A percentile compares a stretch with the other conserved stretches of the same genome.
These are phyloP conservation scores for Malurus cyaneus DNA, from an alignment of 2,113 vertebrate genomes.

Conservation along the genomic window DNA sequence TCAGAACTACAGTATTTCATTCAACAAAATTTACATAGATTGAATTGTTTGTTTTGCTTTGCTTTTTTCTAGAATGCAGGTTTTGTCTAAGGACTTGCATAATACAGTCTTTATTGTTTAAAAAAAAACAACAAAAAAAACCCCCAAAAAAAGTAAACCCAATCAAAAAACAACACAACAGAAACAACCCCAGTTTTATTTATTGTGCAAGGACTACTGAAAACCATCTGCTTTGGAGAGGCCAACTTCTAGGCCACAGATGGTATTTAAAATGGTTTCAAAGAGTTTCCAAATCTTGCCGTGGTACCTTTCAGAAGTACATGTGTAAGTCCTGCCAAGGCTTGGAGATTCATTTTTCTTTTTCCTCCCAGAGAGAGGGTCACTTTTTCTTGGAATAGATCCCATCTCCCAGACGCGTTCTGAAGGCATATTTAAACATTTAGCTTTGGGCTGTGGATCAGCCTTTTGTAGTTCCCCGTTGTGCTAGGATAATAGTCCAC, in stretches of 20 bases:
- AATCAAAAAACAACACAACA: background rate
- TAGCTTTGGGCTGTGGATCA: background rate
- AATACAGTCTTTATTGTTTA: background rate
- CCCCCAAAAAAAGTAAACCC: background rate
- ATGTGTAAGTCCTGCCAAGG: background rate
- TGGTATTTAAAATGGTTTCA: background rate
- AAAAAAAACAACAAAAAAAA: background rate
- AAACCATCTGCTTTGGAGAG: background rate
- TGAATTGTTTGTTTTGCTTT: background rate
- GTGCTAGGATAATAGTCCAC: background rate
- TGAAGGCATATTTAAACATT: constrained; percentile 15
- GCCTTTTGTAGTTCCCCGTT: background rate
- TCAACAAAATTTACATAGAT: background rate
- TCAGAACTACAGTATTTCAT: background rate
- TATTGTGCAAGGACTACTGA: background rate
- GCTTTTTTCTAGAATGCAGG: background rate
- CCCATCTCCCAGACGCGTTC: background rate
- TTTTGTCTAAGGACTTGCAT: background rate
- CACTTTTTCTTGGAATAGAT: constrained; percentile 25
- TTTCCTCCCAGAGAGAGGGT: background rate
- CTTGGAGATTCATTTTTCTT: background rate
- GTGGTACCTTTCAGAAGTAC: constrained; percentile 23
- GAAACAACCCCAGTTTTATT: background rate
- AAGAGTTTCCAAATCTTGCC: background rate
- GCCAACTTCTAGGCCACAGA: background rate